Conservation (phyloP, 2,888 invertebrate species). For the Polymixis flavicincta region DNA sequence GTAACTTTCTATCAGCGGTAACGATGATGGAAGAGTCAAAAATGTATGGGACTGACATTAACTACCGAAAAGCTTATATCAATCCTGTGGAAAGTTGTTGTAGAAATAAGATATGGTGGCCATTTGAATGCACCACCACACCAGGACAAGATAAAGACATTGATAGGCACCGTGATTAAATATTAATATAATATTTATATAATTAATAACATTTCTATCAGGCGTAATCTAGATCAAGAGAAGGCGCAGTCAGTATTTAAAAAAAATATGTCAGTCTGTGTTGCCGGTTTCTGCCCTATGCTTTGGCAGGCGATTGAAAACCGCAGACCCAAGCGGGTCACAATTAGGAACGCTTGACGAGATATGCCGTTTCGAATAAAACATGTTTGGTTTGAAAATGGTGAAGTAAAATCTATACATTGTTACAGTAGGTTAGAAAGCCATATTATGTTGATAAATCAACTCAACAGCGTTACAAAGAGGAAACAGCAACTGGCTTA, state of each 20-base stretch:
- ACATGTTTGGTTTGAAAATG: not conserved
- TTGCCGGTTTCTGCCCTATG: not conserved
- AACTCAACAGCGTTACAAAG: too few species aligned
- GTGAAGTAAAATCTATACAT: not conserved
- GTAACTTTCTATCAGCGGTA: not conserved
- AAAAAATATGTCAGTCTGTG: not conserved
- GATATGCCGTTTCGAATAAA: not conserved
- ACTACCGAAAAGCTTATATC: not conserved
- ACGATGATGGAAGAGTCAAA: too few species aligned
- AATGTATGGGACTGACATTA: not conserved
- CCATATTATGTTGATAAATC: not conserved
- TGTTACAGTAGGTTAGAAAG: not conserved
- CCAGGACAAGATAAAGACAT: not conserved
- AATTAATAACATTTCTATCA: too few species aligned
- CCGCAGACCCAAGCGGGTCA: conserved; percentile 1
- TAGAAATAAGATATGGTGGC: not conserved
- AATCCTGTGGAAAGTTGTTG: not conserved
- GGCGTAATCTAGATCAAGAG: too few species aligned
- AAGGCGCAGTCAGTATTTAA: too few species aligned
- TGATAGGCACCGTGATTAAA: too few species aligned
- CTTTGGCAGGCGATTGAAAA: conserved; percentile 4
- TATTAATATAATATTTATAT: too few species aligned
- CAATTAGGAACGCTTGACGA: not conserved
- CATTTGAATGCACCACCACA: not conserved
- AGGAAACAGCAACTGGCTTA: not conserved